Evolutionary conservation across 1,140 invertebrate genomes (phyloP).

Genomic region (Drosophila eugracilis): DNA sequence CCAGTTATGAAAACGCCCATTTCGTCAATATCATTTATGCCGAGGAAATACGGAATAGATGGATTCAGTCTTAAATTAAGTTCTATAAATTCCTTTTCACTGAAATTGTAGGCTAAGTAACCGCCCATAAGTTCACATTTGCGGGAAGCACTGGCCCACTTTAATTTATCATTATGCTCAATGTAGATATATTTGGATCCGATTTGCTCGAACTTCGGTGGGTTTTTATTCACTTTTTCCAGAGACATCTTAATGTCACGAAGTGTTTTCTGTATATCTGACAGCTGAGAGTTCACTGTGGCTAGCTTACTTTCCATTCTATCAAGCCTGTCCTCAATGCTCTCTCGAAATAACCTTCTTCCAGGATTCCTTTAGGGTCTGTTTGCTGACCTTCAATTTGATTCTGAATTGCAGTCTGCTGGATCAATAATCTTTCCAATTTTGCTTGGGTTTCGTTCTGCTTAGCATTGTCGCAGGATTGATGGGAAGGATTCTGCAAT

Average conservation of each 20-base stretch:
- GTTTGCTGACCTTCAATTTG: background rate
- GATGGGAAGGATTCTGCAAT: background rate
- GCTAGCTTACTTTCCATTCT: background rate
- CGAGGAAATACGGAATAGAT: slow-evolving; percentile 8
- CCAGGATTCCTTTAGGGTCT: background rate
- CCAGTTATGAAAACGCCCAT: background rate
- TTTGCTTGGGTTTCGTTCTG: slow-evolving; percentile 9
- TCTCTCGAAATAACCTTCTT: background rate
- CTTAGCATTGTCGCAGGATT: slow-evolving; percentile 9
- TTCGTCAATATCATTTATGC: slow-evolving; percentile 1
- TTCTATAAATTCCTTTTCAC: background rate
- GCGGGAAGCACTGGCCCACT: background rate
- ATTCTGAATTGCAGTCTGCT: background rate
- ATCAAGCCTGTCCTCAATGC: background rate
- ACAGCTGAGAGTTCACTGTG: background rate
- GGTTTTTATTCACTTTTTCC: background rate
- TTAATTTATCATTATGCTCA: background rate
- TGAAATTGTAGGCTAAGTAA: background rate
- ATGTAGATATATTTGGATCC: background rate
- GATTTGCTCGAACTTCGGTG: background rate
- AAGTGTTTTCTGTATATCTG: background rate
- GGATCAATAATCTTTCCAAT: background rate
- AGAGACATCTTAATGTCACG: background rate
- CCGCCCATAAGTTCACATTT: background rate
- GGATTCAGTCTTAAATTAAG: no score